phyloP scores from a whole-genome alignment of 2,113 vertebrate genomes.

The Brevimyrus niger region DNA sequence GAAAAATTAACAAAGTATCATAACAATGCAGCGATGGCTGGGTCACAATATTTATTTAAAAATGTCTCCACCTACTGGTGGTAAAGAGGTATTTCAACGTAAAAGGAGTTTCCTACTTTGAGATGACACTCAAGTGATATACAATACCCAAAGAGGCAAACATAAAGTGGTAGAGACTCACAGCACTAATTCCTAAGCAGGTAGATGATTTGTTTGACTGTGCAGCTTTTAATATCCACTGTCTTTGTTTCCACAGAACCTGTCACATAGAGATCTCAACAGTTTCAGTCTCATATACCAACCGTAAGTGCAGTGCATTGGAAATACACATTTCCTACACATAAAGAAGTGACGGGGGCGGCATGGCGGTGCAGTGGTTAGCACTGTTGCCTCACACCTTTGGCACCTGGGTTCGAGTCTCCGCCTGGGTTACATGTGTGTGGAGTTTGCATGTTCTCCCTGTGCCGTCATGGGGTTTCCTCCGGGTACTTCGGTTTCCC shows the following conservation, averaged over 20 bases:
- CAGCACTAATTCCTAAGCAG: neutral
- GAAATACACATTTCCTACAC: too few relatives aligned
- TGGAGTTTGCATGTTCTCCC: too few relatives aligned
- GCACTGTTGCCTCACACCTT: too few relatives aligned
- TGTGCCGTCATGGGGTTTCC: too few relatives aligned
- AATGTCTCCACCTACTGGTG: neutral
- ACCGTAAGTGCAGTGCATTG: constrained; percentile 60
- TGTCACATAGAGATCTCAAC: constrained; percentile 59
- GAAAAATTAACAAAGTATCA: neutral
- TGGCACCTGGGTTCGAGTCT: too few relatives aligned
- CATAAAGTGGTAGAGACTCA: neutral
- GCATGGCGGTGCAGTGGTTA: too few relatives aligned
- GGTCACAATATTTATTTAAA: too few relatives aligned
- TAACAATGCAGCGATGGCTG: neutral
- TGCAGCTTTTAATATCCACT: neutral
- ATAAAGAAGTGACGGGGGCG: too few relatives aligned
- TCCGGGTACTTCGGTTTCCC: too few relatives aligned
- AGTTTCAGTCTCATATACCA: constrained; percentile 66
- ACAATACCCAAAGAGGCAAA: too few relatives aligned
- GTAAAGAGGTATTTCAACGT: neutral
- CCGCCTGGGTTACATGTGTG: too few relatives aligned
- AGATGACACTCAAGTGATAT: neutral
- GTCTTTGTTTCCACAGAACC: constrained; percentile 55
- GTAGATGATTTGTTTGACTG: neutral
- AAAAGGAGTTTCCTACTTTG: neutral